Conservation (phyloP, 2,888 invertebrate species). For the Diplolepis rosae region DNA sequence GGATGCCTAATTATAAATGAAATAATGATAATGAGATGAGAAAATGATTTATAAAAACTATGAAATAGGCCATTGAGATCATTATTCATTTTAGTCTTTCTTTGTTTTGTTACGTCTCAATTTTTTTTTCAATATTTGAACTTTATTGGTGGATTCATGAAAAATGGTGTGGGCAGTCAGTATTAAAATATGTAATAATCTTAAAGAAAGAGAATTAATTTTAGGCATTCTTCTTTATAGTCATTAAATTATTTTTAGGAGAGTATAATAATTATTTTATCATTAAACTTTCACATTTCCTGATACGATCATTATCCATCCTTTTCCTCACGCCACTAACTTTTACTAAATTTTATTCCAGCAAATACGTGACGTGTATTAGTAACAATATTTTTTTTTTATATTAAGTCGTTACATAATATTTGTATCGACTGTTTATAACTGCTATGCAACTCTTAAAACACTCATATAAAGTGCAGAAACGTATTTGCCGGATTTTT, state of each 20-base stretch:
- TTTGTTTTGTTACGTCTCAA: neutral
- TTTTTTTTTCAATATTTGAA: neutral
- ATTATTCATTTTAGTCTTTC: no score
- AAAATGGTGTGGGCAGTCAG: neutral
- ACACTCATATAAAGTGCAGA: slow-evolving; percentile 4
- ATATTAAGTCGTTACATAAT: neutral
- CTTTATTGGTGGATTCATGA: neutral
- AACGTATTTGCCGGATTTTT: slow-evolving; percentile 22
- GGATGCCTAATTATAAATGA: neutral
- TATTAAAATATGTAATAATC: no score
- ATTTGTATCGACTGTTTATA: slow-evolving; percentile 5
- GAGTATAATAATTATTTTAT: slow-evolving; percentile 3
- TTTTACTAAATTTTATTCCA: neutral
- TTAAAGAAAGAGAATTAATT: no score
- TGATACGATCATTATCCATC: neutral
- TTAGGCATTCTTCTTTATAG: slow-evolving; percentile 8
- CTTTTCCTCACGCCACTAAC: neutral
- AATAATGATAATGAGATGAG: neutral
- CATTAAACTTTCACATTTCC: slow-evolving; percentile 24
- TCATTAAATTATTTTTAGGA: neutral
- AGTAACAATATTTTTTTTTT: neutral
- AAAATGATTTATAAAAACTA: neutral
- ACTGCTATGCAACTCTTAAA: neutral
- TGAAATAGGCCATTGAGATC: no score
- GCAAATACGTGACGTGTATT: slow-evolving; percentile 1